Evolutionary conservation across 2,888 invertebrate species (phyloP), one percentile per base, ranked within the genome.

Genomic region (Heteropelma amictum): DNA sequence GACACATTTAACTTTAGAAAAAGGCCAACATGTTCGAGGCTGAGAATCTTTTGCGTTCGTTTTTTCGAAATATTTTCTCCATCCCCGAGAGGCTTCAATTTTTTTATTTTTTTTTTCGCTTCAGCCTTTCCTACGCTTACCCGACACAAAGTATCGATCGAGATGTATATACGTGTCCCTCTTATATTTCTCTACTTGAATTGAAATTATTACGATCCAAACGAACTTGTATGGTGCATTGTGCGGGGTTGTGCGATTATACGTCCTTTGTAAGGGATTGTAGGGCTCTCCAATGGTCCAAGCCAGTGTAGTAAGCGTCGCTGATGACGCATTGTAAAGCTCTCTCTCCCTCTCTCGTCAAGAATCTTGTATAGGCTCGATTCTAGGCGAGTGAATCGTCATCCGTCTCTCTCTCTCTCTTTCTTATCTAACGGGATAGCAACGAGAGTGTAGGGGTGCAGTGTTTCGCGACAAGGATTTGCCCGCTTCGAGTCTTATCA

Each of bases 301-400:
- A 79, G 81, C 80, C 54, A 21, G 65, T 69, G 67, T 64, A 77
- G 81, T 78, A 81, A 83, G 82, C 86, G 80, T 81, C 85, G 85
- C 83, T 89, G 89, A 89, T 89, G 89, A 89, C 88, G 89, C 88
- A 89, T 89, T 89, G 88, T 89, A 87, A 88, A 86, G 87, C 87
- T 87, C 86, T 87, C 85, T 53, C 33, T 58, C 38, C 10, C 71
- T 73, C 72, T 78, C 75, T 60, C 64, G 64, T 42, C 72, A 84
- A 84, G 84, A 80, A 82, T 80, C 81, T 82, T 81, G 81, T 78
- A 72, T 80, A 77, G 72, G 72, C 70, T 73, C 78, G 79, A 77
- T 79, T 33, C 47, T 30, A 26, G 28, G 53, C 12, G 19, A 53
- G 58, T 38, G 51, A 72, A 68, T 49, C 45, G 49, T 35, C 49